Evolutionary conservation across 2,797 vertebrate species (phyloP), one percentile per base, ranked within the genome.

Genomic region (Microcaecilia unicolor): DNA sequence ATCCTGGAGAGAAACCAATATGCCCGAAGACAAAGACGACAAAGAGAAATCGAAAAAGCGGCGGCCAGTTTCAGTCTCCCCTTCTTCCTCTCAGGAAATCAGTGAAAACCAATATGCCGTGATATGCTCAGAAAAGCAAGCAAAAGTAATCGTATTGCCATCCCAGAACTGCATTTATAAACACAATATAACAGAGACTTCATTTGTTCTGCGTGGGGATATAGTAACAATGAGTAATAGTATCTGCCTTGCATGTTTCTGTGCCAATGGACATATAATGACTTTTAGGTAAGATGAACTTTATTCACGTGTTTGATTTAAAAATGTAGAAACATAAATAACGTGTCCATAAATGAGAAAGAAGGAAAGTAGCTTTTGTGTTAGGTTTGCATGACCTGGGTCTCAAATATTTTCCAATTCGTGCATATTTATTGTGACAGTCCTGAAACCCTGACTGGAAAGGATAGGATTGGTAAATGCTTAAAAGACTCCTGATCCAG

Each of bases 181-280:
- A 80, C 95, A 98, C 67, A 98, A 91, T 51, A 94, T 99, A 72
- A 98, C 94, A 28, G 96, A 99, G 78, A 84, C 90, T 34, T 99
- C 94, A 32, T 99, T 99, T 64, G 85, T 99, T 67, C 86, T 99
- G 44, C 88, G 93, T 43, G 89, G 89, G 30, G 95, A 99, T 42
- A 80, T 98, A 64, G 93, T 98, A 37, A 75, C 89, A n/a, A 76
- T 94, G 75, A 90, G 77, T 71, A 82, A 81, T 43, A 89, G 92
- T 48, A 73, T 85, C 71, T 97, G 92, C 50, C 64, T 99, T 70
- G 89, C 93, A 14, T 98, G 93, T 67, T 99, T 98, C 80, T 98
- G 95, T 62, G 96, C 95, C 74, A 98, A 98, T 13, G 96, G 96
- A 67, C 95, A 98, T 74, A 98, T 99, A 70, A 99, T 98, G 96